Percentiles rank a stretch among this genome's conserved stretches.
Evolutionary conservation across 2,113 vertebrate genomes (phyloP).

Genomic region (Osmerus mordax): DNA sequence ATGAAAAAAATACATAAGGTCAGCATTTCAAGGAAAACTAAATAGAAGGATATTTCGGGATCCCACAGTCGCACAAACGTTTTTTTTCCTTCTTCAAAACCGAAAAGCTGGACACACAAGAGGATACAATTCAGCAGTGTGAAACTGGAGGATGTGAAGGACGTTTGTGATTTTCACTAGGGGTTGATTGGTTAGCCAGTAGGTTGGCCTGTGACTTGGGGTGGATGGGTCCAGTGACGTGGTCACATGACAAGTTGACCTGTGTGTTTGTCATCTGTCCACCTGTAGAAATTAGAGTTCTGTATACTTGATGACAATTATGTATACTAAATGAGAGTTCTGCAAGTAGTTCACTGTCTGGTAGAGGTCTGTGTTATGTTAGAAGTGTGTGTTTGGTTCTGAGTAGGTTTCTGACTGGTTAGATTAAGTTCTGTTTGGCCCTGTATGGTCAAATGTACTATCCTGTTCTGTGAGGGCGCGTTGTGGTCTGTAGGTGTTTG

Average conservation of each 20-base stretch:
- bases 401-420: slow-evolving; percentile 26
- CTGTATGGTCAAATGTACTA: too few relatives aligned
- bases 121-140: slow-evolving; percentile 70
- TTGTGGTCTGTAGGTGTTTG: slow-evolving; percentile 39
- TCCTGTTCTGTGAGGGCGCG: slow-evolving; percentile 28
- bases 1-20: slow-evolving; percentile 72
- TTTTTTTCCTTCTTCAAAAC: slow-evolving; percentile 49
- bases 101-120: slow-evolving; percentile 50
- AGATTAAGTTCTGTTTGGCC: slow-evolving; percentile 13
- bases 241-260: slow-evolving; percentile 56
- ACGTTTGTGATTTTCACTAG: slow-evolving; percentile 51
- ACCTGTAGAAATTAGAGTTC: too few relatives aligned
- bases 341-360: slow-evolving; percentile 44
- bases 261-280: slow-evolving; percentile 29
- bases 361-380: slow-evolving; percentile 50
- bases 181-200: not conserved
- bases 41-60: slow-evolving; percentile 61
- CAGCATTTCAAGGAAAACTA: slow-evolving; percentile 67
- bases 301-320: too few relatives aligned
- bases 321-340: too few relatives aligned
- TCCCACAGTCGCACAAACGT: slow-evolving; percentile 59
- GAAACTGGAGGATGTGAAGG: slow-evolving; percentile 55
- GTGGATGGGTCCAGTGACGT: slow-evolving; percentile 7
- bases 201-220: not conserved
- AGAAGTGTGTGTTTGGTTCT: not conserved